Percentiles rank a stretch among this genome's conserved stretches.
phyloP scores from a whole-genome alignment of 1,140 invertebrate genomes.

The Pogonus chalceus region DNA sequence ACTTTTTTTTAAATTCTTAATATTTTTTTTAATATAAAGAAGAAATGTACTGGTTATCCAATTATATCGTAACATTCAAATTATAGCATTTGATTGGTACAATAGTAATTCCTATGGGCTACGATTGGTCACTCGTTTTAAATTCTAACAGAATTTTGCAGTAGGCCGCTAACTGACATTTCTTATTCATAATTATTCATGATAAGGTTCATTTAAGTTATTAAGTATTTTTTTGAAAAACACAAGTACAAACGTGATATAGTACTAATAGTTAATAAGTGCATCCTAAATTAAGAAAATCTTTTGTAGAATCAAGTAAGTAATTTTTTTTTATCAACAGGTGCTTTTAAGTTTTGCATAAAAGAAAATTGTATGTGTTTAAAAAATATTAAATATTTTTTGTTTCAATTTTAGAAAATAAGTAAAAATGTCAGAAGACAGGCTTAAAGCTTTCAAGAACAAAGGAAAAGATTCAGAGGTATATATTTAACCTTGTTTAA shows the following conservation, averaged over 20 bases:
- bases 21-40: no score
- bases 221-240: not conserved
- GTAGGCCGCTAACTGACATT: not conserved
- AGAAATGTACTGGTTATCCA: no score
- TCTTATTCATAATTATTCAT: not conserved
- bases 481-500: constrained; percentile 13
- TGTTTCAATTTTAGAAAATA: not conserved
- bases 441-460: constrained; percentile 34
- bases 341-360: not conserved
- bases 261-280: no score
- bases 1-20: no score
- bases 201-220: not conserved
- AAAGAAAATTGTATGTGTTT: not conserved
- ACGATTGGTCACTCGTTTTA: not conserved
- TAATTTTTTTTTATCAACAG: not conserved
- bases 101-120: no score
- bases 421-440: constrained; percentile 21
- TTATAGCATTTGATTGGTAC: no score
- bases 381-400: not conserved
- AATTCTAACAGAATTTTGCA: not conserved
- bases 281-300: no score
- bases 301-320: no score
- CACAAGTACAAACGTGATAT: no score
- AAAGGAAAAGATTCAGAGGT: constrained; percentile 35
- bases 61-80: no score